Percentiles rank a stretch among this genome's conserved stretches.
These are phyloP conservation scores for Varanus komodoensis DNA, from an alignment of 2,113 vertebrate species.

Conservation along the genomic window DNA sequence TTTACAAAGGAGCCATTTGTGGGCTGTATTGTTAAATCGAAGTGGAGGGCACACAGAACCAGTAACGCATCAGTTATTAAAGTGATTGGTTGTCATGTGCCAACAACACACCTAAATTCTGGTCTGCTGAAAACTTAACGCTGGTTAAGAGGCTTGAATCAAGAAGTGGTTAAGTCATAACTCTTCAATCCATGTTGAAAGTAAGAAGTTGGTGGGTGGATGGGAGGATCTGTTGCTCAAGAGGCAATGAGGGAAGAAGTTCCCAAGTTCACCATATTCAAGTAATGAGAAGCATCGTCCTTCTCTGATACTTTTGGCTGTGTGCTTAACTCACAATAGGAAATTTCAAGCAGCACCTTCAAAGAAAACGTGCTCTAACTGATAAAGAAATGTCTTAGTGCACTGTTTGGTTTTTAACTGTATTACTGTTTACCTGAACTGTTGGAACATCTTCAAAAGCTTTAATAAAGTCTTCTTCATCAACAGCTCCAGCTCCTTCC, in stretches of 20 bases:
- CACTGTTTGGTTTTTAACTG: not conserved
- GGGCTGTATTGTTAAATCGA: too few species aligned
- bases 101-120: too few species aligned
- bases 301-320: not conserved
- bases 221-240: not conserved
- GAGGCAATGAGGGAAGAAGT: not conserved
- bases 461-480: constrained; percentile 97
- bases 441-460: constrained; percentile 94
- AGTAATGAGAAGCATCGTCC: too few species aligned
- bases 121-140: not conserved
- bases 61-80: too few species aligned
- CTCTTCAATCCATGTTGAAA: not conserved
- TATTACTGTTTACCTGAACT: constrained; percentile 81
- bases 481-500: constrained; percentile 94
- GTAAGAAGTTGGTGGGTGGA: not conserved
- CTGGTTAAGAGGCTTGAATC: not conserved
- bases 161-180: not conserved
- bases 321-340: not conserved
- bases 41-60: too few species aligned
- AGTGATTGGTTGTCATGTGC: too few species aligned
- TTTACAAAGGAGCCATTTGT: too few species aligned
- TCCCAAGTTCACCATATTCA: not conserved
- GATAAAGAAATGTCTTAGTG: not conserved
- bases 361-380: not conserved
- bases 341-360: not conserved